These are phyloP conservation scores for Scytalopus superciliaris DNA, from an alignment of 2,113 vertebrate species.

Conservation along the genomic window DNA sequence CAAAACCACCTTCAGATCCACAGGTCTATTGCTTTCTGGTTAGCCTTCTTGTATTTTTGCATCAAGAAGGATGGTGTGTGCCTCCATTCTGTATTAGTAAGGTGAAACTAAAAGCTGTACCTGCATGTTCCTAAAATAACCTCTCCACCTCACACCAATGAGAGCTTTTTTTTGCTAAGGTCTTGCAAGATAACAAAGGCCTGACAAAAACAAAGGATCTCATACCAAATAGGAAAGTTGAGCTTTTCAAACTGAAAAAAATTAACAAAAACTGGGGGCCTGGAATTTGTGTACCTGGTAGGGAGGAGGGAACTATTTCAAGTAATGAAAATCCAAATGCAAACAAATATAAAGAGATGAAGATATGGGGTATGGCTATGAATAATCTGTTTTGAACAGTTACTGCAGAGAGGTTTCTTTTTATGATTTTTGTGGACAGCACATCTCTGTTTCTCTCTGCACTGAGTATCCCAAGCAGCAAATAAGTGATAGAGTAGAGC, in stretches of 20 bases:
- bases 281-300: background rate
- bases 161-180: background rate
- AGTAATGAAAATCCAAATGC: background rate
- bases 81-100: background rate
- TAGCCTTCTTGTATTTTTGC: background rate
- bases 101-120: background rate
- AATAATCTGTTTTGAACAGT: background rate
- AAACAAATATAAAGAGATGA: background rate
- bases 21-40: background rate
- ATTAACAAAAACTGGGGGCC: fast-evolving
- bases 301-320: background rate
- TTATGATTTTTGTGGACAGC: background rate
- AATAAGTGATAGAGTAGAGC: background rate
- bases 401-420: background rate
- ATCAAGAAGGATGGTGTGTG: background rate
- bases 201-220: background rate
- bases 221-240: background rate
- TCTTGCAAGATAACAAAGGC: background rate
- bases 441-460: background rate
- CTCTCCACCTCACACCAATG: background rate
- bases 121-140: background rate
- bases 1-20: background rate
- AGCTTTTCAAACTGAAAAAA: background rate
- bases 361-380: background rate
- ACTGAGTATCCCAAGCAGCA: background rate